These are phyloP conservation scores for Polietes domitor DNA, from an alignment of 2,888 invertebrate species.

Conservation along the genomic window DNA sequence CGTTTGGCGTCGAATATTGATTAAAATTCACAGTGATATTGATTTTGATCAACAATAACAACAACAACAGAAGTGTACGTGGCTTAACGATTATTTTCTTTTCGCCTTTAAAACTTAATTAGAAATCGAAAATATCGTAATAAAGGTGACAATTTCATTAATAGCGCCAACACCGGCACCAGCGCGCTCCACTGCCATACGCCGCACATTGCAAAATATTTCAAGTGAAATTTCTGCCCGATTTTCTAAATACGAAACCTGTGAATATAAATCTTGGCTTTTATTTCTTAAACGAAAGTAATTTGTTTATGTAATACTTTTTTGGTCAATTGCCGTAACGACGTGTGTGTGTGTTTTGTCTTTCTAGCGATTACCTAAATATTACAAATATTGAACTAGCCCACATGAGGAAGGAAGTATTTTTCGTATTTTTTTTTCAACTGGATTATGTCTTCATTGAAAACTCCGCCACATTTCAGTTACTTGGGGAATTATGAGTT, in stretches of 20 bases:
- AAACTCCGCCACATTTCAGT: background rate
- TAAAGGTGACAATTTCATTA: slow-evolving; percentile 46
- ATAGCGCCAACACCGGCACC: background rate
- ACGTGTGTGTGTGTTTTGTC: background rate
- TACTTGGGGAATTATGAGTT: background rate
- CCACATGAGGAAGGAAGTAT: slow-evolving; percentile 28
- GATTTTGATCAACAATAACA: background rate
- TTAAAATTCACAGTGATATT: slow-evolving; percentile 51
- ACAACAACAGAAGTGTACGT: slow-evolving; percentile 15
- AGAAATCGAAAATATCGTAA: slow-evolving; percentile 56
- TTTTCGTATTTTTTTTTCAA: background rate
- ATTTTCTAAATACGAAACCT: background rate
- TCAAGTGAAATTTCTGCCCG: slow-evolving; percentile 56
- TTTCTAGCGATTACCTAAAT: background rate
- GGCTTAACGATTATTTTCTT: slow-evolving; percentile 34
- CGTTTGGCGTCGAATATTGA: slow-evolving; percentile 44
- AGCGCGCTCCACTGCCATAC: background rate
- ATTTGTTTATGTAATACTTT: slow-evolving; percentile 1
- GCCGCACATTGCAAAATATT: slow-evolving; percentile 49
- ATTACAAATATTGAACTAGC: background rate
- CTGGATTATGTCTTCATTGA: slow-evolving; percentile 11
- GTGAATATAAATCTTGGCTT: background rate
- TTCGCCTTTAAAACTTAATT: slow-evolving; percentile 46
- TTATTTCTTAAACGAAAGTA: slow-evolving; percentile 27
- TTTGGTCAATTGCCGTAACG: slow-evolving; percentile 3